Evolutionary conservation across 2,113 vertebrate species (phyloP).

Genomic region (Sander vitreus): DNA sequence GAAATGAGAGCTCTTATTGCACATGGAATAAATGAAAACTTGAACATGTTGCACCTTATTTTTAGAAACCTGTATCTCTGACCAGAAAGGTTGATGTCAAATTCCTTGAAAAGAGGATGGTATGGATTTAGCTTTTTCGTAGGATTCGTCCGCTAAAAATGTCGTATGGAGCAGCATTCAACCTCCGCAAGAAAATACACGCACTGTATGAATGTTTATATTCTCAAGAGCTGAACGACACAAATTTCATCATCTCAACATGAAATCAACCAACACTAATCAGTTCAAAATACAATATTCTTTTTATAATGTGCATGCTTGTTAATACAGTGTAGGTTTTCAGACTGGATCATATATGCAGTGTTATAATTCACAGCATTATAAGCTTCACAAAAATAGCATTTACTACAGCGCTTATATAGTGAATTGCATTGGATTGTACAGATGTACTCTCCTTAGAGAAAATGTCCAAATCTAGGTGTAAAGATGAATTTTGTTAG

Average conservation of each 20-base stretch:
- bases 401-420: no score
- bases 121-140: not conserved
- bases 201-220: not conserved
- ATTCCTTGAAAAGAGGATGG: not conserved
- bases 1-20: not conserved
- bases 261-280: not conserved
- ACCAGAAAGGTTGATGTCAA: not conserved
- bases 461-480: no score
- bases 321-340: no score
- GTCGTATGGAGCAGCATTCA: not conserved
- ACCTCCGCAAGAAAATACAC: not conserved
- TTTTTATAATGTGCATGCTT: not conserved
- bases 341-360: not conserved
- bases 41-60: not conserved
- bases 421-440: no score
- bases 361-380: no score
- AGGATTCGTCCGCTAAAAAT: not conserved
- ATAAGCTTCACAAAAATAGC: no score
- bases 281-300: not conserved
- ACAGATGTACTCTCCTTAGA: no score
- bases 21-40: not conserved
- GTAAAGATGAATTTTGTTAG: no score
- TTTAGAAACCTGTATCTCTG: not conserved
- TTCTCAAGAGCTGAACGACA: not conserved
- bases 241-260: not conserved